Conservation (phyloP, 2,113 vertebrate genomes). For the Nycticryphes semicollaris region DNA sequence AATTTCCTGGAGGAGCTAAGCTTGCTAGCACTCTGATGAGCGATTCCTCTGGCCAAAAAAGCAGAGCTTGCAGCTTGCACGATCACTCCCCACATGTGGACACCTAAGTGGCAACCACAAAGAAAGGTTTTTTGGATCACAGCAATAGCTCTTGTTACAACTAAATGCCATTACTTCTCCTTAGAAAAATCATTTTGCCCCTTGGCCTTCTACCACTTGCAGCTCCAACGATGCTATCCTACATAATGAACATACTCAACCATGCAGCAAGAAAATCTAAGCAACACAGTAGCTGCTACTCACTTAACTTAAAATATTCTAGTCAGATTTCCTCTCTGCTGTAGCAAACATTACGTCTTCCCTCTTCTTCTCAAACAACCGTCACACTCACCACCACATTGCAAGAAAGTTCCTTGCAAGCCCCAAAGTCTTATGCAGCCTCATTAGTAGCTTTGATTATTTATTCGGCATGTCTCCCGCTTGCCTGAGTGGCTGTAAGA, state of each 20-base stretch:
- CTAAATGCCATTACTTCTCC: neutral
- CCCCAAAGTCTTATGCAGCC: neutral
- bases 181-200: neutral
- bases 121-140: neutral
- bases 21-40: neutral
- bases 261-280: neutral
- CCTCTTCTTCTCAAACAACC: neutral
- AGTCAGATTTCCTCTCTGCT: neutral
- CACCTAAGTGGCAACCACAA: neutral
- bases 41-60: neutral
- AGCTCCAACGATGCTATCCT: neutral
- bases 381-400: neutral
- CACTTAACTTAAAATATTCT: neutral
- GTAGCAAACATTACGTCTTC: neutral
- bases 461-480: slow-evolving; percentile 7
- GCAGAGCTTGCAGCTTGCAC: neutral
- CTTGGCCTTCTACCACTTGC: neutral
- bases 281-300: neutral
- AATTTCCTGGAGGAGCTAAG: neutral
- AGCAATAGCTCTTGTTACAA: neutral
- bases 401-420: slow-evolving; percentile 17
- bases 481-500: neutral
- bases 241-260: neutral
- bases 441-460: slow-evolving; percentile 50
- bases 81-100: neutral